phyloP scores from a whole-genome alignment of 1,140 invertebrate genomes.

The Homalodisca vitripennis region DNA sequence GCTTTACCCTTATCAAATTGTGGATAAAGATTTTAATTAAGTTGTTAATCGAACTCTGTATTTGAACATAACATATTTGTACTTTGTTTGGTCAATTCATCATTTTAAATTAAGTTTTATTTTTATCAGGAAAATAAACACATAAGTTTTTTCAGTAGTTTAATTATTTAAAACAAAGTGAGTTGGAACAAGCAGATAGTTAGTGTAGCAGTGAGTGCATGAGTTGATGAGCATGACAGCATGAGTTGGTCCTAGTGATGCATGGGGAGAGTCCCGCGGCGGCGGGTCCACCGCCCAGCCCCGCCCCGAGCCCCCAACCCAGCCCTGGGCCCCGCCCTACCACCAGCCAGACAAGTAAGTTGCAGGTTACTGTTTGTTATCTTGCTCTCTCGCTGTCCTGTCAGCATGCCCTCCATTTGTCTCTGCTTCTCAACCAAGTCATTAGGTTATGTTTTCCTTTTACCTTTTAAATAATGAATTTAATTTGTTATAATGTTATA shows the following conservation, averaged over 20 bases:
- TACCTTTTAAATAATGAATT: too few relatives aligned
- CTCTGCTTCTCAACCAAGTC: too few relatives aligned
- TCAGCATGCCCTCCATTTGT: too few relatives aligned
- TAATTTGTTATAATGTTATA: too few relatives aligned
- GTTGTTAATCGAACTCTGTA: background rate
- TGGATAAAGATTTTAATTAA: background rate
- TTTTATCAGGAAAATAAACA: background rate
- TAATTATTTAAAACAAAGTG: background rate
- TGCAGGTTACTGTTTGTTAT: background rate
- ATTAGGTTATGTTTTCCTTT: too few relatives aligned
- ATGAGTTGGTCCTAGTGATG: background rate
- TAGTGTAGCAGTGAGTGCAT: slow-evolving; percentile 9
- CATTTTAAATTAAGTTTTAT: background rate
- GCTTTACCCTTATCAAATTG: too few relatives aligned
- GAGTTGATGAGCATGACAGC: too few relatives aligned
- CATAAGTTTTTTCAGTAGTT: background rate
- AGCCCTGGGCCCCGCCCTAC: background rate
- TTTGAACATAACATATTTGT: background rate
- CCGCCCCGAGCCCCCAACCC: background rate
- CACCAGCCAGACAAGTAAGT: slow-evolving; percentile 11
- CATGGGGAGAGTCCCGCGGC: slow-evolving; percentile 4
- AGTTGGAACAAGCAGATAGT: background rate
- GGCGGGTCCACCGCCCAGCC: background rate
- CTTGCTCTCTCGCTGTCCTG: background rate
- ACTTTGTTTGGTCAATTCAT: background rate